Percentiles rank a stretch among this genome's conserved stretches.
Conservation (phyloP, 2,797 vertebrate species). For the Chrysolophus pictus region DNA sequence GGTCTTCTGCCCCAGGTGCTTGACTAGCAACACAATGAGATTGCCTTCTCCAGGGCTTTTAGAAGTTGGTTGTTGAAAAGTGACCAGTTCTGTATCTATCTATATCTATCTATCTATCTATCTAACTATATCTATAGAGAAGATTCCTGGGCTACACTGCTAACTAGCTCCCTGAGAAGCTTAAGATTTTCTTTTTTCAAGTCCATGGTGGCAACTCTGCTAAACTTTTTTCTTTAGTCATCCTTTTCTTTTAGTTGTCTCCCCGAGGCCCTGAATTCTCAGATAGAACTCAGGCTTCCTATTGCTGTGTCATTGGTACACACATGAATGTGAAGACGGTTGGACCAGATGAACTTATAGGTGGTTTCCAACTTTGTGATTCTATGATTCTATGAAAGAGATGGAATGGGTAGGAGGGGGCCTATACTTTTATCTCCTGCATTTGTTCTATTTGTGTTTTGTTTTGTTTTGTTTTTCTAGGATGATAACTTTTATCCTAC, state of each 20-base stretch:
- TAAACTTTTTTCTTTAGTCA: background rate
- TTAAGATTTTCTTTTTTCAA: background rate
- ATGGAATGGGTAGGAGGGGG: background rate
- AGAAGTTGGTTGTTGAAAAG: background rate
- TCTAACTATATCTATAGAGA: background rate
- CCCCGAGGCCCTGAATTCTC: background rate
- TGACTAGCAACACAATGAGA: background rate
- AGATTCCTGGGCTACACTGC: background rate
- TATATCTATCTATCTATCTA: too few relatives aligned
- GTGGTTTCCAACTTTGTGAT: too few relatives aligned
- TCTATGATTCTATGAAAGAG: background rate
- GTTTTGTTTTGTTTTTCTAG: slow-evolving; percentile 71
- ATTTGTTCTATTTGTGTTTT: background rate
- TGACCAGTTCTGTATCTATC: background rate
- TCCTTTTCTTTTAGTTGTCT: background rate
- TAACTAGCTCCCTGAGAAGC: background rate
- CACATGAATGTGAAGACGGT: background rate
- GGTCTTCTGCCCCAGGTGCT: background rate
- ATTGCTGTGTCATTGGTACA: background rate
- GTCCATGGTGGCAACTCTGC: background rate
- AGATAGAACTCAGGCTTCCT: background rate
- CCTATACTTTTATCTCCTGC: background rate
- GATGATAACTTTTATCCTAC: slow-evolving; percentile 88
- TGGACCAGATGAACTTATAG: too few relatives aligned
- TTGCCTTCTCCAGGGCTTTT: background rate